Evolutionary conservation across 1,140 invertebrate species (phyloP).

Genomic region (Caerostris extrusa): DNA sequence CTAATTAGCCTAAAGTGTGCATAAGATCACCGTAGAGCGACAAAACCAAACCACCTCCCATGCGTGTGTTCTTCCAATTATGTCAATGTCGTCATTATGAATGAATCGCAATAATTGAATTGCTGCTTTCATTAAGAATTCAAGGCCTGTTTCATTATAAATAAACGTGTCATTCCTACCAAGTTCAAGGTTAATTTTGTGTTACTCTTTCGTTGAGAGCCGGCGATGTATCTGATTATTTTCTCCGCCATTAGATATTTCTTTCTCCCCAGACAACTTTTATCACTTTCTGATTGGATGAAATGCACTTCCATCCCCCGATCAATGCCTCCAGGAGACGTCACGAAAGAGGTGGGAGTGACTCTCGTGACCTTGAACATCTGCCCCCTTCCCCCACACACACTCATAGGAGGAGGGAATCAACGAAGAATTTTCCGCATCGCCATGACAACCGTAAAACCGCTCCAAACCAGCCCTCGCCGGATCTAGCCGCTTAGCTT

Average conservation of each 20-base stretch:
- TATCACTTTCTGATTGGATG: slow-evolving; percentile 26
- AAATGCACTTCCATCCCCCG: neutral
- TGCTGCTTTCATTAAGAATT: too few species aligned
- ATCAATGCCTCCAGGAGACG: neutral
- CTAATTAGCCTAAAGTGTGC: too few species aligned
- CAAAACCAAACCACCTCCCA: too few species aligned
- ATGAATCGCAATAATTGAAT: too few species aligned
- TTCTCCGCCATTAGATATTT: neutral
- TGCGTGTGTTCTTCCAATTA: too few species aligned
- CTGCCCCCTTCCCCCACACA: neutral
- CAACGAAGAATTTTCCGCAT: slow-evolving; percentile 3
- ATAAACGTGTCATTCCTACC: too few species aligned
- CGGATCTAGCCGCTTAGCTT: neutral
- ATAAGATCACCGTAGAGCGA: too few species aligned
- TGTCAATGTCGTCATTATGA: too few species aligned
- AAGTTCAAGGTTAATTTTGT: too few species aligned
- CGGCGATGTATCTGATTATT: neutral
- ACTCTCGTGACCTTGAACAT: slow-evolving; percentile 14
- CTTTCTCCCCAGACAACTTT: slow-evolving; percentile 8
- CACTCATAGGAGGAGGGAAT: neutral
- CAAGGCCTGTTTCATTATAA: too few species aligned
- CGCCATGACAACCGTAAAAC: slow-evolving; percentile 12
- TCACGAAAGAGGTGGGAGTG: neutral
- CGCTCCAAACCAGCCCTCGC: neutral
- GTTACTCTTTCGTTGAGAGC: neutral